Conservation (phyloP, 1,140 invertebrate species). For the Cotesia glomerata region DNA sequence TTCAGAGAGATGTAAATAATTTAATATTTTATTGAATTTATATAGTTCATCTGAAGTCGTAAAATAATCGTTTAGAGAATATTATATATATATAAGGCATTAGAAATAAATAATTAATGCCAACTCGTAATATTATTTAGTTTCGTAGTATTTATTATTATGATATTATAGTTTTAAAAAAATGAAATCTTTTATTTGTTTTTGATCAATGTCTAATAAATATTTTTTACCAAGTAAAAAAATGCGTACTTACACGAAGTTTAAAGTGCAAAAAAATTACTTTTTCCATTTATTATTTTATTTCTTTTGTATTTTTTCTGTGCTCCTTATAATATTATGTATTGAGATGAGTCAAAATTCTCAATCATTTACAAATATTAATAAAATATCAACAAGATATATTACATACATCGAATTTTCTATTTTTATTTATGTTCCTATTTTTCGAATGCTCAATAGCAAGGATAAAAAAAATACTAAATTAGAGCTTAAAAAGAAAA, state of each 20-base stretch:
- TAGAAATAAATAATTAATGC: slow-evolving; percentile 44
- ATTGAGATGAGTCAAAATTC: slow-evolving; percentile 2
- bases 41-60: slow-evolving; percentile 45
- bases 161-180: slow-evolving; percentile 40
- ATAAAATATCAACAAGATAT: not conserved
- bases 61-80: slow-evolving; percentile 42
- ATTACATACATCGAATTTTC: not conserved
- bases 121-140: slow-evolving; percentile 49
- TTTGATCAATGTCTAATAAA: slow-evolving; percentile 49
- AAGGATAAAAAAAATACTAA: too few species aligned
- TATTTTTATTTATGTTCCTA: not conserved
- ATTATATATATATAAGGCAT: slow-evolving; percentile 38
- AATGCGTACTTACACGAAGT: slow-evolving; percentile 30
- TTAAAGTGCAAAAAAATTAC: slow-evolving; percentile 20
- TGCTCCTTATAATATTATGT: slow-evolving; percentile 6
- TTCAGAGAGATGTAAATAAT: slow-evolving; percentile 58
- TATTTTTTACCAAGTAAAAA: slow-evolving; percentile 47
- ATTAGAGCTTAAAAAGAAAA: too few species aligned
- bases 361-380: slow-evolving; percentile 9
- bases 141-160: slow-evolving; percentile 59
- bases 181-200: slow-evolving; percentile 42
- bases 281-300: slow-evolving; percentile 12
- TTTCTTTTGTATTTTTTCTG: slow-evolving; percentile 33
- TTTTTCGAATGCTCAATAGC: not conserved
- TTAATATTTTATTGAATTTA: slow-evolving; percentile 36